These are phyloP conservation scores for Chloroclystis v-ata DNA, from an alignment of 2,888 invertebrate genomes.

Conservation along the genomic window DNA sequence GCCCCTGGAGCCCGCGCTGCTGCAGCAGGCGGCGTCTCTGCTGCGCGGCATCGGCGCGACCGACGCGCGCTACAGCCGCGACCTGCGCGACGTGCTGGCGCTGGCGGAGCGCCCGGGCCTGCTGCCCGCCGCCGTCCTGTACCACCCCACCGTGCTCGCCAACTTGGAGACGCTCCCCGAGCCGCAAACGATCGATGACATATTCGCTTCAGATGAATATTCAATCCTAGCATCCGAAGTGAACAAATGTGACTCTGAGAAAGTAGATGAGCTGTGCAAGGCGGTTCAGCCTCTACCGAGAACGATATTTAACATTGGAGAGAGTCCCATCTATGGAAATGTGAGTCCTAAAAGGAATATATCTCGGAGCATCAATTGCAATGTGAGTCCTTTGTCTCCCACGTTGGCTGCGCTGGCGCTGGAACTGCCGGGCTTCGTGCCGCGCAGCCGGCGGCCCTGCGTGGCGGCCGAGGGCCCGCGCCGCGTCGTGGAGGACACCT, in stretches of 20 bases:
- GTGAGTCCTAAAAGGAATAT: conserved; percentile 45
- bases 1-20: conserved; percentile 30
- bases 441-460: conserved; percentile 57
- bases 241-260: conserved; percentile 70
- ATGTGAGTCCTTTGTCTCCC: conserved; percentile 54
- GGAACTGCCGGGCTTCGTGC: conserved; percentile 71
- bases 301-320: conserved; percentile 39
- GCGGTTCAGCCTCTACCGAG: conserved; percentile 55
- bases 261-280: conserved; percentile 56
- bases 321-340: conserved; percentile 64
- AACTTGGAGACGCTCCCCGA: conserved; percentile 50
- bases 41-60: conserved; percentile 46
- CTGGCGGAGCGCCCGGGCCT: conserved; percentile 54
- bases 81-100: conserved; percentile 57
- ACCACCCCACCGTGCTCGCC: conserved; percentile 69
- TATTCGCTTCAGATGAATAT: conserved; percentile 44
- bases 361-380: conserved; percentile 33
- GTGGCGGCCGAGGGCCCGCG: conserved; percentile 49
- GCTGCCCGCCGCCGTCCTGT: conserved; percentile 62
- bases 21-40: conserved; percentile 55
- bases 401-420: conserved; percentile 67
- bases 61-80: conserved; percentile 58
- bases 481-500: conserved; percentile 72
- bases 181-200: conserved; percentile 44
- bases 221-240: conserved; percentile 39